Base-by-base conservation (phyloP, 2,113 vertebrate genomes). In the Thunnus thynnus region DNA sequence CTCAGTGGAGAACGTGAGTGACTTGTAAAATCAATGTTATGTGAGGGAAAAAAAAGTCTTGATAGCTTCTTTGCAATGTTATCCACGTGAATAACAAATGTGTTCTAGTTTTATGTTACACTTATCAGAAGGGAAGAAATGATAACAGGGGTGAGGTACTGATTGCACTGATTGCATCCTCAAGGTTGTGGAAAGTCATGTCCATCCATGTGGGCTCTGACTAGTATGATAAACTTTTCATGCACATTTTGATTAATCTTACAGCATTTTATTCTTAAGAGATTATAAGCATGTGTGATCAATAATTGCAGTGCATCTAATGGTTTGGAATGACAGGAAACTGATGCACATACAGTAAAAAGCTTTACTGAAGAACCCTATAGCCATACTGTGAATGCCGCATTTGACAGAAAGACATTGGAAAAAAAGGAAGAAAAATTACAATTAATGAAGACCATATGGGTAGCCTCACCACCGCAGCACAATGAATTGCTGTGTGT, bases 111-210 rank as follows among this genome's bases (percentile, higher is more conserved):
- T 92, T 74, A 82, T 75, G 78, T 93, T 91, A 73, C 82, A 80
- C 63, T 68, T 69, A 72, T 85, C 82, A 83, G 62, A 86, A 65
- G 60, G 70, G 52, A 64, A 72, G 22, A 68, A 90, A 66, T 85
- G 82, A 91, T 89, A 84, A 85, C 69, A 7, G 54, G 51, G 61
- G n/a, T 22, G 63, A 83, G 65, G 76, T 65, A 83, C 64, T 89
- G 92, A 88, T 89, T 90, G 84, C 80, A 87, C 76, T 78, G 89
- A 91, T 84, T 90, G 54, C 52, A 70, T 72, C 82, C 65, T 86
- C 84, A 92, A 92, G 91, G 92, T 91, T 92, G 83, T 44, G 75
- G 76, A 87, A 90, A 85, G 78, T 91, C 86, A 91, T 52, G 25
- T 13, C 48, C 14, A 22, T 57, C 32, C 32, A 4, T 72, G 67